A percentile compares a stretch with the other conserved stretches of the same genome.
These are phyloP conservation scores for Neoascia interrupta DNA, from an alignment of 2,888 invertebrate species.

Conservation along the genomic window DNA sequence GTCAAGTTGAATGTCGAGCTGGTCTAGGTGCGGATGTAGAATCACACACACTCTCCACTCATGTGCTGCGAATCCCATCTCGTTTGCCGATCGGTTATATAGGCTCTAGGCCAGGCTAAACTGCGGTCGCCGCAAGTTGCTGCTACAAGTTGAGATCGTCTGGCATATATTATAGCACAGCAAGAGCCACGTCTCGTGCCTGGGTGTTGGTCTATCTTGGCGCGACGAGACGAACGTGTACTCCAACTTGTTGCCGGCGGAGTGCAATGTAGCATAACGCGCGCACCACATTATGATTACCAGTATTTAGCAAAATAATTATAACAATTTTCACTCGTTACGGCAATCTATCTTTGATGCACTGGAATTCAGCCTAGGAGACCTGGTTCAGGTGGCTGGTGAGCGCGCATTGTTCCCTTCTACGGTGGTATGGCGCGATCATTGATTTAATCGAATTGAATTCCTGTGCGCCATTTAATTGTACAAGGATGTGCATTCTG, in stretches of 20 bases:
- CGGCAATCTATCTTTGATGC: slow-evolving; percentile 56
- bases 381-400: slow-evolving; percentile 19
- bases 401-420: slow-evolving; percentile 53
- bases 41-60: neutral
- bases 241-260: slow-evolving; percentile 21
- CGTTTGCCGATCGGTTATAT: too few species aligned
- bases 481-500: slow-evolving; percentile 66
- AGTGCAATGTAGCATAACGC: slow-evolving; percentile 59
- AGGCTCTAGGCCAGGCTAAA: too few species aligned
- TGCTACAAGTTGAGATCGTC: neutral
- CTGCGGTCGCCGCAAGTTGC: neutral
- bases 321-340: slow-evolving; percentile 69
- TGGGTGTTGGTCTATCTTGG: slow-evolving; percentile 55
- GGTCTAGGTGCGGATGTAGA: slow-evolving; percentile 56
- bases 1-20: slow-evolving; percentile 69
- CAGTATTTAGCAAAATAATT: slow-evolving; percentile 68
- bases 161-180: slow-evolving; percentile 7
- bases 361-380: slow-evolving; percentile 39
- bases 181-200: slow-evolving; percentile 61
- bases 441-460: slow-evolving; percentile 63
- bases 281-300: slow-evolving; percentile 63
- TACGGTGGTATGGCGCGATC: slow-evolving; percentile 67
- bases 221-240: too few species aligned
- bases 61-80: slow-evolving; percentile 18
- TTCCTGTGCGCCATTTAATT: slow-evolving; percentile 69